Conservation (phyloP, 2,797 vertebrate genomes). For the Takifugu ocellatus region DNA sequence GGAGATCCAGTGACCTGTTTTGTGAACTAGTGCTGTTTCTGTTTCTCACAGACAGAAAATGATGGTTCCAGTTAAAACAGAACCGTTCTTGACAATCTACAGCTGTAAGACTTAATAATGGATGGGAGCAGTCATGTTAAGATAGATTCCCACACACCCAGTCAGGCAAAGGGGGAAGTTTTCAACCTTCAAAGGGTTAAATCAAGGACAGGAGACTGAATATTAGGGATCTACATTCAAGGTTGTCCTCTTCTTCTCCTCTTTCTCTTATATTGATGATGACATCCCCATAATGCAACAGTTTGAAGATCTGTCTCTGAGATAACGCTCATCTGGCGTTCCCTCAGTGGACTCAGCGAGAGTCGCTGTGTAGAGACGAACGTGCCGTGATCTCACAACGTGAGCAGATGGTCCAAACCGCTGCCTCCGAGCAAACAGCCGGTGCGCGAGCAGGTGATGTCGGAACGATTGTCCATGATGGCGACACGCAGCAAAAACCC, state of each 20-base stretch:
- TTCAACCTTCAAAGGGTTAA: too few relatives aligned
- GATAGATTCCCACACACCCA: too few relatives aligned
- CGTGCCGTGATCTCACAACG: slow-evolving; percentile 26
- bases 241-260: background rate
- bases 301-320: background rate
- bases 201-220: too few relatives aligned
- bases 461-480: slow-evolving; percentile 18
- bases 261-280: background rate
- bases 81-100: too few relatives aligned
- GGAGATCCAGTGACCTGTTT: too few relatives aligned
- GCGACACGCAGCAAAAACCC: slow-evolving; percentile 20
- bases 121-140: too few relatives aligned
- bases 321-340: slow-evolving; percentile 18
- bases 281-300: background rate
- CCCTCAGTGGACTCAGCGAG: slow-evolving; percentile 11
- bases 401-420: slow-evolving; percentile 51
- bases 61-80: too few relatives aligned
- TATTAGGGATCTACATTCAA: too few relatives aligned
- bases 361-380: slow-evolving; percentile 17
- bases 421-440: slow-evolving; percentile 46
- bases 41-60: too few relatives aligned
- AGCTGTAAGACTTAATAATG: too few relatives aligned
- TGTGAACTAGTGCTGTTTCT: too few relatives aligned
- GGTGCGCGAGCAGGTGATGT: slow-evolving; percentile 24
- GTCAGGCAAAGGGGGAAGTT: too few relatives aligned